Evolutionary conservation across 2,888 invertebrate species (phyloP).

Genomic region (Cacoxenus indagator): DNA sequence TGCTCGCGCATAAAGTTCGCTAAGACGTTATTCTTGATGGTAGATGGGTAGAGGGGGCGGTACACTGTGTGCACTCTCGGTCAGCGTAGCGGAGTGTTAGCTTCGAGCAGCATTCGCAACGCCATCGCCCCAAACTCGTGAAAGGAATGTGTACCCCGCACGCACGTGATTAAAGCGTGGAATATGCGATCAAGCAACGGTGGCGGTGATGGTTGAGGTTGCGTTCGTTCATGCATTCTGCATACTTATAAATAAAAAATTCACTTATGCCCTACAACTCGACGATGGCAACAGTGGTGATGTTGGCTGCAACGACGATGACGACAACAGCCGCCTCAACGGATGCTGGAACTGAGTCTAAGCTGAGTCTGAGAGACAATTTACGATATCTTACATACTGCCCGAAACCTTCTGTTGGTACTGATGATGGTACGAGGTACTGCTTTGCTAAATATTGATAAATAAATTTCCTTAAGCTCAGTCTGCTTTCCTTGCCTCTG

Average conservation of each 20-base stretch:
- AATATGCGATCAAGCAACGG: background rate
- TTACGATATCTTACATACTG: background rate
- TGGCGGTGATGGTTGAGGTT: slow-evolving; percentile 20
- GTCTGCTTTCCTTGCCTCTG: background rate
- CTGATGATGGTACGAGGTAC: background rate
- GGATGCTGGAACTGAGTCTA: background rate
- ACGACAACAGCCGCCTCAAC: slow-evolving; percentile 2
- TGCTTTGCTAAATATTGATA: slow-evolving; percentile 60
- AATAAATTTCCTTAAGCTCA: slow-evolving; percentile 58
- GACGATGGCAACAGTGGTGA: background rate
- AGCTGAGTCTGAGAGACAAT: slow-evolving; percentile 1
- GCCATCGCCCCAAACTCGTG: slow-evolving; percentile 31
- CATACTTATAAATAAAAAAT: slow-evolving; percentile 61
- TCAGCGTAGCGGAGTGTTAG: background rate
- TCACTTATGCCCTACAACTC: slow-evolving; percentile 43
- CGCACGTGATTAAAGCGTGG: slow-evolving; percentile 62
- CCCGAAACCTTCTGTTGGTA: background rate
- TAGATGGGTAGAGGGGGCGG: background rate
- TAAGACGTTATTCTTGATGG: background rate
- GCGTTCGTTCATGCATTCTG: slow-evolving; percentile 22
- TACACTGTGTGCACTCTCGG: background rate
- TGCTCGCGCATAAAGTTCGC: slow-evolving; percentile 46
- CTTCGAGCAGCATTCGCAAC: slow-evolving; percentile 29
- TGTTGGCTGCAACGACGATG: background rate
- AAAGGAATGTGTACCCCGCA: slow-evolving; percentile 53